A percentile compares a stretch with the other conserved stretches of the same genome.
phyloP scores from a whole-genome alignment of 2,888 invertebrate genomes.

The Diabrotica balteata region DNA sequence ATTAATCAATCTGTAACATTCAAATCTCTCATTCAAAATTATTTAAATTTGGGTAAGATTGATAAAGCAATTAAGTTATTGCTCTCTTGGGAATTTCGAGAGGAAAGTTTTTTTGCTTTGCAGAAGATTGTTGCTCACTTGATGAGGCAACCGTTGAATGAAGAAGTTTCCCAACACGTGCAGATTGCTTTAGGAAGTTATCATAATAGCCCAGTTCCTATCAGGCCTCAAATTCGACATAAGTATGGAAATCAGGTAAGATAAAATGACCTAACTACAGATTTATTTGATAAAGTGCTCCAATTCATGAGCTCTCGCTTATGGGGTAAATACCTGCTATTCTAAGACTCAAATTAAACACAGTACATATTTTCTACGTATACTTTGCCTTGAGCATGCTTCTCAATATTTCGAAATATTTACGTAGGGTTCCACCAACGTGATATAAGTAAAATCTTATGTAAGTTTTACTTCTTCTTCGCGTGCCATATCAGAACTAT shows the following conservation, averaged over 20 bases:
- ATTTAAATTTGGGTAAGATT: conserved; percentile 69
- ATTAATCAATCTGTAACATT: conserved; percentile 50
- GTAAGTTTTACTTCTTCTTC: too few species aligned
- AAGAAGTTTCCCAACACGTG: conserved; percentile 70
- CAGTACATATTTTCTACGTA: too few species aligned
- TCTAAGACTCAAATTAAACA: too few species aligned
- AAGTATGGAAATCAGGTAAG: conserved; percentile 71
- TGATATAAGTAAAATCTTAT: too few species aligned
- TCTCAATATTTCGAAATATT: too few species aligned
- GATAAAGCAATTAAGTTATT: conserved; percentile 75
- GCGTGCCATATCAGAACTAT: too few species aligned
- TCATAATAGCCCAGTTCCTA: conserved; percentile 72
- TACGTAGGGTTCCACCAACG: too few species aligned
- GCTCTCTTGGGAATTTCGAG: conserved; percentile 74
- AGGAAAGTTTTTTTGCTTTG: conserved; percentile 76
- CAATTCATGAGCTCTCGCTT: too few species aligned
- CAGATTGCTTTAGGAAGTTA: conserved; percentile 84
- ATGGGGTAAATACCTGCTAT: too few species aligned
- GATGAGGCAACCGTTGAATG: conserved; percentile 66
- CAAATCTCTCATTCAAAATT: conserved; percentile 60
- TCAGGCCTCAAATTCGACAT: conserved; percentile 72
- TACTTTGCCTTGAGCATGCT: too few species aligned
- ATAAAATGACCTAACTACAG: neutral
- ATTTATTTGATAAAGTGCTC: too few species aligned
- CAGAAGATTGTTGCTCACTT: conserved; percentile 76